A percentile compares a stretch with the other conserved stretches of the same genome.
Evolutionary conservation across 2,888 invertebrate genomes (phyloP).

Genomic region (Toxonevra muliebris): DNA sequence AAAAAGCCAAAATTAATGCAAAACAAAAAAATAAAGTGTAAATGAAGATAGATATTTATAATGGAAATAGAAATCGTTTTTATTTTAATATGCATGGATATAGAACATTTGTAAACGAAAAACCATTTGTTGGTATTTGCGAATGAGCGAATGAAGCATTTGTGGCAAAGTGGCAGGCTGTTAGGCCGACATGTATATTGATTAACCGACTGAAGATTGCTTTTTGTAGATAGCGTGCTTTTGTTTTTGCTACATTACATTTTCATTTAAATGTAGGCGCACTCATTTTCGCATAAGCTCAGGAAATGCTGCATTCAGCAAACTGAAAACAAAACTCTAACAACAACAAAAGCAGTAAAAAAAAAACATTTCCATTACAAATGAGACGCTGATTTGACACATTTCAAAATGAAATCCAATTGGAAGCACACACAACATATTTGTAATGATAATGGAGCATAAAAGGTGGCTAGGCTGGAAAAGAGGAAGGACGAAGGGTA

Average conservation of each 20-base stretch:
- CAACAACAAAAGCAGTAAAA: slow-evolving; percentile 2
- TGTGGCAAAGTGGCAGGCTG: too few relatives aligned
- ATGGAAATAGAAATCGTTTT: too few relatives aligned
- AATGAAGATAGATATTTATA: too few relatives aligned
- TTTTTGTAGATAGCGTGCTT: too few relatives aligned
- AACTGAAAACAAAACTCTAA: slow-evolving; percentile 3
- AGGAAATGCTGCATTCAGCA: slow-evolving; percentile 11
- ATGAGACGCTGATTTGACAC: slow-evolving; percentile 17
- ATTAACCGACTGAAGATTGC: too few relatives aligned
- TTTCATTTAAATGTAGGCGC: background rate
- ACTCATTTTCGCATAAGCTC: background rate
- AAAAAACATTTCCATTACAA: slow-evolving; percentile 11
- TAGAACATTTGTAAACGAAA: too few relatives aligned
- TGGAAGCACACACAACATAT: slow-evolving; percentile 3
- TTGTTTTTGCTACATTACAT: background rate
- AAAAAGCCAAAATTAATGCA: too few relatives aligned
- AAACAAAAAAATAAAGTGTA: too few relatives aligned
- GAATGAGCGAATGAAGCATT: too few relatives aligned
- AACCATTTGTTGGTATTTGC: too few relatives aligned
- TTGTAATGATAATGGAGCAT: background rate
- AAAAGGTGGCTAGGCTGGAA: background rate
- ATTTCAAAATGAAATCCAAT: background rate
- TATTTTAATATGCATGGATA: too few relatives aligned
- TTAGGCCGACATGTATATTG: too few relatives aligned
- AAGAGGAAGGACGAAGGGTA: background rate